Base-by-base conservation (phyloP, 2,888 invertebrate genomes). In the Drosophila meridiana region DNA sequence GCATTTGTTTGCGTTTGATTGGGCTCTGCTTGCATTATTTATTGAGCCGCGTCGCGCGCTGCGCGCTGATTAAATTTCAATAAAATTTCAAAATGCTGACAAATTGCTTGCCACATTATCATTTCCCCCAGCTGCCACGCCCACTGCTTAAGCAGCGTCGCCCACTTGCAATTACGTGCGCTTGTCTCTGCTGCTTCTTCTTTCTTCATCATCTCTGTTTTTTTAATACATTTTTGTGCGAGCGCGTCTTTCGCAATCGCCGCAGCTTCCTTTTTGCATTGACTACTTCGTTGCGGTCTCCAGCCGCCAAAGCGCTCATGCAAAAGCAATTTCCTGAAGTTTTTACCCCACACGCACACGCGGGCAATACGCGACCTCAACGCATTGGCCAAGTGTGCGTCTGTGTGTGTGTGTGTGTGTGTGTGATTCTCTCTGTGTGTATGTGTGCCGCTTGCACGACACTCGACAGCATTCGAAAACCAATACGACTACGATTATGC, bases 251-350 rank as follows among this genome's bases (percentile, higher is more conserved):
- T 87, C 43, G 84, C 85, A 84, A 87, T 84, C 72, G 89, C 73
- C 80, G 61, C 76, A 76, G 85, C 82, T 87, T 85, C 89, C 85
- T 73, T 66, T 85, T 75, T 73, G 67, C 72, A 32, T 52, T 52
- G 85, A 77, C 71, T 80, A 71, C 72, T 76, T 80, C 45, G 73
- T 56, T 69, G 50, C 59, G 68, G 65, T 63, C 60, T 45, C 52
- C 57, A 48, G 57, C 59, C 69, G 64, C 74, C 77, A 74, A 76
- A 63, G 80, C 88, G 81, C 77, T 90, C 87, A 90, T 87, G 88
- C 88, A 89, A 89, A 89, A 90, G 89, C 89, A 89, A 89, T 89
- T 89, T 90, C 90, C 87, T 89, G 87, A 83, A 80, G 83, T 82
- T 81, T 82, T 88, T 83, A 78, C 72, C 68, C 79, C 56, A 70